phyloP scores from a whole-genome alignment of 2,888 invertebrate species.

The Andrena fulva region DNA sequence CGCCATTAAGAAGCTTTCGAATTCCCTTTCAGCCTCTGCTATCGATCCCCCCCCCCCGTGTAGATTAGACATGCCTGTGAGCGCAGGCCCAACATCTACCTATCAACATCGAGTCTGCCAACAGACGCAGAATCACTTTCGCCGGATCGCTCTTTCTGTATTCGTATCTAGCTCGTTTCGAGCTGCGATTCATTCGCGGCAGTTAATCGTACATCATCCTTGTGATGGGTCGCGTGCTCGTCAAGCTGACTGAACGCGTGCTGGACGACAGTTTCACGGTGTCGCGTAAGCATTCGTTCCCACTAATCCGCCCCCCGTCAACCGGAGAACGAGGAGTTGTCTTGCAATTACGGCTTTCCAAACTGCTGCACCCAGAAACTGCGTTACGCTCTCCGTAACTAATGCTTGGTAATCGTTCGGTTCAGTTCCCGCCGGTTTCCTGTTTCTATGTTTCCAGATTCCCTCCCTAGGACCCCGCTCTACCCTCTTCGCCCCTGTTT shows the following conservation, averaged over 20 bases:
- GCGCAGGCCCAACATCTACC: not conserved
- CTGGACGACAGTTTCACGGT: slow-evolving; percentile 60
- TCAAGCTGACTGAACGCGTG: slow-evolving; percentile 51
- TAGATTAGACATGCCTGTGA: not conserved
- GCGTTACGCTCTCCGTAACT: slow-evolving; percentile 53
- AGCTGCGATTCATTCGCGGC: slow-evolving; percentile 9
- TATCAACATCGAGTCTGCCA: not conserved
- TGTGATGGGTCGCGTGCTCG: slow-evolving; percentile 60
- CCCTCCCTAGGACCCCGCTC: not conserved
- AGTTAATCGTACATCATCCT: slow-evolving; percentile 60
- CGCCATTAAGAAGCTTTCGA: not conserved
- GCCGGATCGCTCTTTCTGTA: not conserved
- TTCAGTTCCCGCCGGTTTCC: slow-evolving; percentile 53
- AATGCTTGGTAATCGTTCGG: slow-evolving; percentile 62
- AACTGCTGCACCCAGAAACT: slow-evolving; percentile 56
- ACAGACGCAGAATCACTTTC: not conserved
- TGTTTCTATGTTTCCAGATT: slow-evolving; percentile 36
- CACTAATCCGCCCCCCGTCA: slow-evolving; percentile 61
- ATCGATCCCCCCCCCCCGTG: not conserved
- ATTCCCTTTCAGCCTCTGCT: not conserved
- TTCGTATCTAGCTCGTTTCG: not conserved
- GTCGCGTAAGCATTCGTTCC: slow-evolving; percentile 65
- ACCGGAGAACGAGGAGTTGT: slow-evolving; percentile 50
- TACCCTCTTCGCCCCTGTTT: slow-evolving; percentile 3
- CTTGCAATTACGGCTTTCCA: slow-evolving; percentile 66